A percentile compares a stretch with the other conserved stretches of the same genome.
These are phyloP conservation scores for Dendrolimus pini DNA, from an alignment of 2,888 invertebrate species.

Conservation along the genomic window DNA sequence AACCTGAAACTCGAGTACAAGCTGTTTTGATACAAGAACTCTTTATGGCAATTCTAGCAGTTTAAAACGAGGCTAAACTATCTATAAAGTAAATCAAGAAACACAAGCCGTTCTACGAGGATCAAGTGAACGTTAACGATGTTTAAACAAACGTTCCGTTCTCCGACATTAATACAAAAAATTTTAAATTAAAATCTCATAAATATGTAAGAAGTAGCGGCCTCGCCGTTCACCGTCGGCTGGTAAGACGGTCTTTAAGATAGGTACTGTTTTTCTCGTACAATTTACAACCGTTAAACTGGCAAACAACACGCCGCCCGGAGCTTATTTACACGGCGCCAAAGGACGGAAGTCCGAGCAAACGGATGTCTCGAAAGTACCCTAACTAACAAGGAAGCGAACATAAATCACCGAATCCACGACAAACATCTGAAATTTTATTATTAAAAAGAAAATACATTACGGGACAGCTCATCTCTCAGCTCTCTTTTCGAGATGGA, in stretches of 20 bases:
- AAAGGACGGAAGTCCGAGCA: constrained; percentile 56
- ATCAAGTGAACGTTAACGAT: constrained; percentile 7
- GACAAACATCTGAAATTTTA: constrained; percentile 55
- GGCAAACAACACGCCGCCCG: constrained; percentile 54
- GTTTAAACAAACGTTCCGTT: constrained; percentile 17
- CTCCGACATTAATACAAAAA: constrained; percentile 16
- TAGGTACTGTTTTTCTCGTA: constrained; percentile 40
- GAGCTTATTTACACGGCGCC: constrained; percentile 63
- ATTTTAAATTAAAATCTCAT: constrained; percentile 34
- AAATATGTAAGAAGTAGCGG: constrained; percentile 45
- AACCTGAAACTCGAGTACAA: neutral
- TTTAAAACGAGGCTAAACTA: neutral
- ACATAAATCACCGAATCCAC: constrained; percentile 65
- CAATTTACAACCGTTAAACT: constrained; percentile 60
- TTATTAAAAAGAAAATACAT: constrained; percentile 39
- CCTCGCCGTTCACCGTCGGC: constrained; percentile 25
- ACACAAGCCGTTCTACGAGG: neutral
- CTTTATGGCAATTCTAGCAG: neutral
- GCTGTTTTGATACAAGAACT: neutral
- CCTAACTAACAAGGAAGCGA: constrained; percentile 34
- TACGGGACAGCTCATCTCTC: too few species aligned
- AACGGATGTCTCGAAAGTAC: constrained; percentile 46
- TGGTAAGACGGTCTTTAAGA: constrained; percentile 4
- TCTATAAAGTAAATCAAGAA: neutral
- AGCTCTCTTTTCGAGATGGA: too few species aligned